Base-by-base conservation (phyloP, 2,888 invertebrate species). In the Cosmopolites sordidus region DNA sequence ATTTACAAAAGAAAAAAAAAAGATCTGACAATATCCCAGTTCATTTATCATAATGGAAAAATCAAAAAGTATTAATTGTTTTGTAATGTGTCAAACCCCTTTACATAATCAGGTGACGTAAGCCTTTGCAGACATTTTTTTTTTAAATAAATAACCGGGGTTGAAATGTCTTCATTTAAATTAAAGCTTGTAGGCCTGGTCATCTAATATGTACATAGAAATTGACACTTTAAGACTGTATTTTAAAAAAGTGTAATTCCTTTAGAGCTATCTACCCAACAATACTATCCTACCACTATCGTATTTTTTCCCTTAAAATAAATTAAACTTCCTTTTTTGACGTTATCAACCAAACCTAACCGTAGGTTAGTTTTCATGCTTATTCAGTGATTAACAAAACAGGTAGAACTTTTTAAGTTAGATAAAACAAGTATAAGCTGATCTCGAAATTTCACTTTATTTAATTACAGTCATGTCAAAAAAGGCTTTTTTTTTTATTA, bases 1-100 rank as follows among this genome's bases (percentile, higher is more conserved):
- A 73, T 74, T 67, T 73, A 74, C 73, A 74, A 71, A 73, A 70
- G 66, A 68, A 70, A 70, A 71, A 51, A 47, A 42, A 43, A 53
- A 42, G 18, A 42, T 42, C 27, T 6, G 27, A 27, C 9, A 27
- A 33, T 22, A 22, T 22, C 22, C 22, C 22, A 22, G 8, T 5
- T 22, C 3, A 22, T 22, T 22, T 8, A 22, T 22, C 22, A 22
- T n/a, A n/a, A n/a, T 22, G 22, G 22, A 22, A 8, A 22, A 22
- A 5, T 22, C 8, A 22, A 22, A 5, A 8, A 22, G 22, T 5
- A 22, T n/a, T n/a, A n/a, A n/a, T n/a, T 22, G 22, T 22, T 22
- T 22, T 22, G 22, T 22, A 22, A 16, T 40, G 40, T 51, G 45
- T 45, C 45, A 39, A 27, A 33, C 5, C 29, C 38, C 15, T 43